These are phyloP conservation scores for Adrianichthys oophorus DNA, from an alignment of 2,797 vertebrate genomes.

Conservation along the genomic window DNA sequence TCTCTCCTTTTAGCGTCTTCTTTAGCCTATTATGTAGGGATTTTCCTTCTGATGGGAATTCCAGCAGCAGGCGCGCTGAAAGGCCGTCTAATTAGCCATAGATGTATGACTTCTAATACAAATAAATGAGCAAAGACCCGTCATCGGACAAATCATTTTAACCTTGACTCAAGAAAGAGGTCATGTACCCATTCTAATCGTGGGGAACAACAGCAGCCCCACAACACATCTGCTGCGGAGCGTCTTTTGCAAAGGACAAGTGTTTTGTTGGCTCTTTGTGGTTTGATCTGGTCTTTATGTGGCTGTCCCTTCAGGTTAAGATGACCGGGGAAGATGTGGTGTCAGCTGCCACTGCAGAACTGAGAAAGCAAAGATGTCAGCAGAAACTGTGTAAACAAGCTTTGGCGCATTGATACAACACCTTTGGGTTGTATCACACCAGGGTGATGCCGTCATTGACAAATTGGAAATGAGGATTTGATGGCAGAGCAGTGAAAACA, in stretches of 20 bases:
- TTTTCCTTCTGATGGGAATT: constrained; percentile 65
- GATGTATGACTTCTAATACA: constrained; percentile 66
- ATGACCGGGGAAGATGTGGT: neutral
- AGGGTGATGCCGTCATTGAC: too few relatives aligned
- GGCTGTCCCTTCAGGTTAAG: too few relatives aligned
- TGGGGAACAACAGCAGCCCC: constrained; percentile 26
- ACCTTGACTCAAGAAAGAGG: constrained; percentile 53
- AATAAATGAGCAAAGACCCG: constrained; percentile 60
- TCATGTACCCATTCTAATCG: constrained; percentile 37
- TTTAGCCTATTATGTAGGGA: constrained; percentile 58
- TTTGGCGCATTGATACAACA: too few relatives aligned
- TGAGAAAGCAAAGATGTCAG: neutral
- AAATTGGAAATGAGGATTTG: too few relatives aligned
- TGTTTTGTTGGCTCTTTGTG: neutral
- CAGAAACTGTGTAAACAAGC: neutral
- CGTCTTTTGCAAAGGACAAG: constrained; percentile 9
- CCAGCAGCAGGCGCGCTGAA: constrained; percentile 41
- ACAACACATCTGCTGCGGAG: constrained; percentile 27
- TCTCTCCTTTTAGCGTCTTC: constrained; percentile 49
- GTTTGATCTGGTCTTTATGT: constrained; percentile 5
- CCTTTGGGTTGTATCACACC: too few relatives aligned
- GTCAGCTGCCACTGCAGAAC: neutral
- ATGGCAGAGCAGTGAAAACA: too few relatives aligned
- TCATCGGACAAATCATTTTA: constrained; percentile 74
- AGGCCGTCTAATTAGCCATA: constrained; percentile 68